Evolutionary conservation across 2,113 vertebrate species (phyloP).

Genomic region (Chionis minor): DNA sequence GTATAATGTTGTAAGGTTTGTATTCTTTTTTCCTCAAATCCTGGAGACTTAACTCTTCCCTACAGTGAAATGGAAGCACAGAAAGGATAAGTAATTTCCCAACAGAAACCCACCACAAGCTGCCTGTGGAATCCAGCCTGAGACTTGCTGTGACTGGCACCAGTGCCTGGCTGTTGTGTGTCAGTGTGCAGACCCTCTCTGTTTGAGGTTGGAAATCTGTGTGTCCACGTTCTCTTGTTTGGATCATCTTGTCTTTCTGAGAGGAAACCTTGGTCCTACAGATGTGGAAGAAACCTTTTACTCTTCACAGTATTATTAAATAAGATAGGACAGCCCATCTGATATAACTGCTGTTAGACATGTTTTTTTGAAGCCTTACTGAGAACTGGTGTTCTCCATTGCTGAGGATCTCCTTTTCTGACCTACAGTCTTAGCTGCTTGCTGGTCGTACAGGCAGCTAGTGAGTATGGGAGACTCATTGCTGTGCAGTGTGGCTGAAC

Average conservation of each 20-base stretch:
- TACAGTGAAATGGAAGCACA: background rate
- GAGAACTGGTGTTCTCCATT: background rate
- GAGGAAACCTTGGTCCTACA: background rate
- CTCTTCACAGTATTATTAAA: background rate
- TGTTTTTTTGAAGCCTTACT: background rate
- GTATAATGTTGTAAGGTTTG: background rate
- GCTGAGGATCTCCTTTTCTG: background rate
- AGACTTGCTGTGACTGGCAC: background rate
- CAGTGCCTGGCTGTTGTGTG: background rate
- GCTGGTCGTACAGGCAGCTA: background rate
- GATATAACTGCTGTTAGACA: background rate
- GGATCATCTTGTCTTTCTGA: background rate
- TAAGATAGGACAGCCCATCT: background rate
- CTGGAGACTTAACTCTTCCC: background rate
- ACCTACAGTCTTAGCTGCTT: background rate
- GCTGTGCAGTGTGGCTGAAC: background rate
- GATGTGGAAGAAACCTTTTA: background rate
- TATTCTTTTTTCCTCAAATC: background rate
- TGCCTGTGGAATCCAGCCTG: background rate
- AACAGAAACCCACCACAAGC: background rate
- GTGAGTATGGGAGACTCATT: background rate
- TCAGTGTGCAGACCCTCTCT: background rate
- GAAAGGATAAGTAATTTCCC: background rate
- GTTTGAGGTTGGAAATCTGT: background rate
- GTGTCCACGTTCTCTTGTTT: background rate